Evolutionary conservation across 1,140 invertebrate genomes (phyloP), one percentile per base, ranked within the genome.

Genomic region (Vollenhovia emeryi): DNA sequence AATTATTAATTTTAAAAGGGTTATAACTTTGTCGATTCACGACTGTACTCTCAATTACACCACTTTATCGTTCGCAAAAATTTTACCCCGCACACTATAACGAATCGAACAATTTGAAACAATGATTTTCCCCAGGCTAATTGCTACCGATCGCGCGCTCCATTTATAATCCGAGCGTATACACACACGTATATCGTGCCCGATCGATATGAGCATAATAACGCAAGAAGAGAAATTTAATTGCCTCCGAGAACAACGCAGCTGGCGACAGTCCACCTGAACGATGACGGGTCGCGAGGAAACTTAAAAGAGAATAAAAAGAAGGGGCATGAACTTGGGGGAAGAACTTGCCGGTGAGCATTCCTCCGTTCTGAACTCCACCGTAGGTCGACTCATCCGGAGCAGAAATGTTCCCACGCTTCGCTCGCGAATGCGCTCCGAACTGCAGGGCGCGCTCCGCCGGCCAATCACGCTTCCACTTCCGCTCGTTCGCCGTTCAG

Each of bases 271-370:
- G 33, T 69, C 62, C n/a, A 48, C 7, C 24, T n/a, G 33, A 68
- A 69, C 62, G 87, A 74, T 88, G 74, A 82, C 75, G 30, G 27
- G 48, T 7, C 24, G 55, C 43, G 36, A 21, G 27, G n/a, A 66
- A 57, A 64, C 30, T 64, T 57, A n/a, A 48, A 85, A 73, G 36
- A 79, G 73, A 82, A 71, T 36, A 60, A 85, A 62, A 6, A 45
- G 30, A 27, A 68, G 21, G 57, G 3, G 45, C 71, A 68, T 33
- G 45, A 55, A 80, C 62, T 55, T 7, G 86, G 64, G 74, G 55
- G 71, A 87, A 89, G 59, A 87, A 83, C 66, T 78, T 74, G 89
- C 87, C 90, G 79, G 87, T 83, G 87, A 79, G 69, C 88, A 89
- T 89, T 84, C 87, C 87, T 80, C n/a, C 27, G 84, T 68, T 50